Conservation (phyloP, 1,140 invertebrate genomes). For the Ooceraea biroi region DNA sequence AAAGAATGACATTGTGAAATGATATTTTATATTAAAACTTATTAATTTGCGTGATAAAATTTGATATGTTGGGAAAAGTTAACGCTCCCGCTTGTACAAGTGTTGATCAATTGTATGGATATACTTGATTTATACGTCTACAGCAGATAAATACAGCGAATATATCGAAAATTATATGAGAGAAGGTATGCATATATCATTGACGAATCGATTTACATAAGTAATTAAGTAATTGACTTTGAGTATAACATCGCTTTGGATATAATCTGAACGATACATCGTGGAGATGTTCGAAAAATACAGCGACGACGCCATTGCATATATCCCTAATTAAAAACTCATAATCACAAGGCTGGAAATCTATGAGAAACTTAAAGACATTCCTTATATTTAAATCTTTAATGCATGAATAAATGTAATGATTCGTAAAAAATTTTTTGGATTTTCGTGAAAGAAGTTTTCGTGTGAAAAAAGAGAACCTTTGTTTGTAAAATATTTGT, state of each 20-base stretch:
- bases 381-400: neutral
- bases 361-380: neutral
- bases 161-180: constrained; percentile 68
- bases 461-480: neutral
- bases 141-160: constrained; percentile 43
- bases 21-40: neutral
- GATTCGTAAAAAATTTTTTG: neutral
- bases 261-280: constrained; percentile 65
- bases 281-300: constrained; percentile 47
- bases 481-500: neutral
- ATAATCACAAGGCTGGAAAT: constrained; percentile 21
- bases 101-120: constrained; percentile 43
- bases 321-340: constrained; percentile 41
- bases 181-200: constrained; percentile 60
- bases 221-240: constrained; percentile 85
- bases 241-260: constrained; percentile 82
- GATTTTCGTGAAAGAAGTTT: neutral
- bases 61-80: constrained; percentile 1
- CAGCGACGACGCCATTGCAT: constrained; percentile 32
- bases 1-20: neutral
- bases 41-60: neutral
- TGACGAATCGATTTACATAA: constrained; percentile 80
- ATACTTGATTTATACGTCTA: constrained; percentile 42
- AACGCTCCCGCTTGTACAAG: constrained; percentile 20
- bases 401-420: neutral